Evolutionary conservation across 2,888 invertebrate species (phyloP), one percentile per base, ranked within the genome.

Genomic region (Drosophila acutilabella): DNA sequence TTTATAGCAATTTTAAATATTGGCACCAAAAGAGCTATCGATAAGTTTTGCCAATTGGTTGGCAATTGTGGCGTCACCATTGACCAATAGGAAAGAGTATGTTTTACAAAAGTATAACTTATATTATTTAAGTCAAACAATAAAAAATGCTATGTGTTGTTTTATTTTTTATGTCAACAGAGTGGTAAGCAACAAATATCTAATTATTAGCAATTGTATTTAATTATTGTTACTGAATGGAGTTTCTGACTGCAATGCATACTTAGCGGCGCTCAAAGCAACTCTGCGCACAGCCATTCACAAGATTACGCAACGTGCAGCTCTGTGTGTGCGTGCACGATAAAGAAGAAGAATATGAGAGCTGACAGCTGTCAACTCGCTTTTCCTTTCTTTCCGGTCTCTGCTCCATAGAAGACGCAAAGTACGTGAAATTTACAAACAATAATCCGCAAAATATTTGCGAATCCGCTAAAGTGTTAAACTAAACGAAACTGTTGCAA

Each of bases 381-480:
- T 82, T 87, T 90, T 90, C 89, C 86, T 92, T 92, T 92, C 91
- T 91, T 92, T 92, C 92, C 92, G 92, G 92, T 92, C 89, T 87
- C 86, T 83, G 90, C 85, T 85, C 74, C 78, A 85, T 73, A 83
- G 74, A 91, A 91, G 90, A 90, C 90, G 89, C 88, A 90, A 92
- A 92, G 92, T 92, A 92, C 73, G 92, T 91, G 78, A 85, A 85
- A 66, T 71, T 65, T 52, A 30, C 18, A 13, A 16, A 75, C 81
- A 74, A 77, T 79, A 89, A 91, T 91, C 91, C 69, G 51, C 40
- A 78, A 88, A 81, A 88, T 90, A 88, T 73, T 62, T 65, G 65
- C 51, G 73, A 90, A 74, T 81, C 79, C 51, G 50, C 42, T 1
- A 50, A 64, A 80, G 69, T 80, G 80, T 53, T 57, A 51, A 69